Conservation (phyloP, 2,797 vertebrate species). For the Phaenicophaeus curvirostris region DNA sequence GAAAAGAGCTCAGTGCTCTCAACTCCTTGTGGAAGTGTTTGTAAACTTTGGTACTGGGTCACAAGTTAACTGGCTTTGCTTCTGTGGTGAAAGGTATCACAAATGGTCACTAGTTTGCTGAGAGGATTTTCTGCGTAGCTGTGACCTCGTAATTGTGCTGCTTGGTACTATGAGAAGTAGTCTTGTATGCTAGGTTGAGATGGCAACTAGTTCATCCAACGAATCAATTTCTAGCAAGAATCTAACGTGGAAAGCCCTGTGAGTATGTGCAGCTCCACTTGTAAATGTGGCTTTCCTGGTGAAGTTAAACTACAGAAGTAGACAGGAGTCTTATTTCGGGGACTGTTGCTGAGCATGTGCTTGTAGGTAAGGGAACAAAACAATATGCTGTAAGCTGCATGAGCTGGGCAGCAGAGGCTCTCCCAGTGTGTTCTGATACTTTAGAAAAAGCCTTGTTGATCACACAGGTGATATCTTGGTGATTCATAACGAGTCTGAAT, state of each 20-base stretch:
- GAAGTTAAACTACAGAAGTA: background rate
- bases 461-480: background rate
- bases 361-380: background rate
- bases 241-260: background rate
- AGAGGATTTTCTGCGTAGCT: background rate
- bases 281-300: background rate
- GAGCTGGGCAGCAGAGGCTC: background rate
- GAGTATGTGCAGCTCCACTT: background rate
- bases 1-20: slow-evolving; percentile 28
- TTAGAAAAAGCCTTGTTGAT: background rate
- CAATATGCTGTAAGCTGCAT: background rate
- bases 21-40: background rate
- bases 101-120: background rate
- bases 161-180: background rate
- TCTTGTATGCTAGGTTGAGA: background rate
- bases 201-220: background rate
- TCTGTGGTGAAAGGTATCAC: background rate
- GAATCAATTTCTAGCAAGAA: background rate
- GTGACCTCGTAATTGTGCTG: background rate
- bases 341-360: rapidly evolving
- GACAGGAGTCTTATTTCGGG: background rate
- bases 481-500: background rate
- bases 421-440: background rate
- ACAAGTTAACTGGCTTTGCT: background rate
- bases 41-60: background rate